Percentiles rank a stretch among this genome's conserved stretches.
phyloP scores from a whole-genome alignment of 2,888 invertebrate species.

The Campoplex nolae region DNA sequence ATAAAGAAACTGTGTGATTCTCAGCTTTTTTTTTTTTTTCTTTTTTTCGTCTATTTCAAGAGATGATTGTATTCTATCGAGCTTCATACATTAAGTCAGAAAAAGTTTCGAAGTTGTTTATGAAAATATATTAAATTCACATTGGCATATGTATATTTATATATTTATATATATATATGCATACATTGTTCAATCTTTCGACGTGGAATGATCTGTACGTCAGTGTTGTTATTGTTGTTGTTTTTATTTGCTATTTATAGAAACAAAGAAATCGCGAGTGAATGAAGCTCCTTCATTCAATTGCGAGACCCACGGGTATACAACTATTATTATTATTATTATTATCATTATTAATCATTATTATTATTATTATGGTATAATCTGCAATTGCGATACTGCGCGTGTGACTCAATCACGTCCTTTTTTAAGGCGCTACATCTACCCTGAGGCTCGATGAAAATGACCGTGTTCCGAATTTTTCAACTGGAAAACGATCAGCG shows the following conservation, averaged over 20 bases:
- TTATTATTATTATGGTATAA: conserved; percentile 35
- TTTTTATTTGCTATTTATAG: conserved; percentile 67
- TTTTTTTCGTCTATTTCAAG: conserved; percentile 22
- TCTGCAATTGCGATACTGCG: conserved; percentile 34
- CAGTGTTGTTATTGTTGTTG: conserved; percentile 64
- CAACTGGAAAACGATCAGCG: no score
- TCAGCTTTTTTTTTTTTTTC: no score
- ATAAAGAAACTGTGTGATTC: conserved; percentile 2
- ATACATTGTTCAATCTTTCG: conserved; percentile 53
- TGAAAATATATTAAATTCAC: neutral
- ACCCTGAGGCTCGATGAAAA: no score
- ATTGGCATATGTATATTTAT: conserved; percentile 11
- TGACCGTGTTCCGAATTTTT: no score
- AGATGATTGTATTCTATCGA: conserved; percentile 7
- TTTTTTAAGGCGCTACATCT: neutral
- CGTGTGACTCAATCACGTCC: conserved; percentile 34
- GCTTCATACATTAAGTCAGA: conserved; percentile 42
- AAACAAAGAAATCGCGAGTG: conserved; percentile 33
- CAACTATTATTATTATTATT: conserved; percentile 39
- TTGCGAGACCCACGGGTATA: conserved; percentile 51
- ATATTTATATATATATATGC: neutral
- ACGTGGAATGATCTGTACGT: conserved; percentile 66
- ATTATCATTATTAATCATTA: conserved; percentile 43
- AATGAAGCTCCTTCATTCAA: conserved; percentile 53
- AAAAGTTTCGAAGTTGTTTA: neutral